These are phyloP conservation scores for Lepidocolaptes lacrymiger DNA, from an alignment of 2,797 vertebrate species.

Conservation along the genomic window DNA sequence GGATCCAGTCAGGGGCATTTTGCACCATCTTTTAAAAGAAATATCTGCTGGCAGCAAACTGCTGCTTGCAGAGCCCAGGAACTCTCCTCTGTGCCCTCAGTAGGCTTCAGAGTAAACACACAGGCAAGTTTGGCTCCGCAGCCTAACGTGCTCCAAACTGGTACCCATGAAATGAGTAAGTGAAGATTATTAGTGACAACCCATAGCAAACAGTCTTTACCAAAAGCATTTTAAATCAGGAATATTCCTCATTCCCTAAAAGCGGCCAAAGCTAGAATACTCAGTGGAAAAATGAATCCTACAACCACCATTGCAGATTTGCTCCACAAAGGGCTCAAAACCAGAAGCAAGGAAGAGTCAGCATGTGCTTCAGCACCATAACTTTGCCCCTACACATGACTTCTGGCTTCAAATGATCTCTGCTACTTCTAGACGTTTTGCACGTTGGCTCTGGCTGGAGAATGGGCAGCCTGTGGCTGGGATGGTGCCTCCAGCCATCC, in stretches of 20 bases:
- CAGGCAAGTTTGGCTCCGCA: background rate
- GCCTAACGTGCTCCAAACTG: background rate
- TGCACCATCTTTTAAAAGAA: background rate
- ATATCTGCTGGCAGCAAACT: background rate
- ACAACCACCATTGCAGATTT: background rate
- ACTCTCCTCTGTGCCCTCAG: background rate
- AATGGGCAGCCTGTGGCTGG: background rate
- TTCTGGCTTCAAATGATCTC: background rate
- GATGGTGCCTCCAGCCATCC: background rate
- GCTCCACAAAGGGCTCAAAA: background rate
- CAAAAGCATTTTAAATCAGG: background rate
- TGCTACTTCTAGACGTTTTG: accelerated
- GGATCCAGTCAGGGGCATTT: background rate
- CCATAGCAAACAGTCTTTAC: background rate
- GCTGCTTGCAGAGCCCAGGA: background rate
- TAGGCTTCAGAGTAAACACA: background rate
- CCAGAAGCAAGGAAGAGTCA: background rate
- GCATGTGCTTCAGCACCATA: accelerated
- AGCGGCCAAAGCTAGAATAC: background rate
- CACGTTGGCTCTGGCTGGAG: background rate
- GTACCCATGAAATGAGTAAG: background rate
- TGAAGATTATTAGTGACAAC: background rate
- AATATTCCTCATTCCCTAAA: background rate
- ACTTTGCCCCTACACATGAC: accelerated
- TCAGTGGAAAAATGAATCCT: background rate